Conservation (phyloP, 2,113 vertebrate species). For the Natator depressus region DNA sequence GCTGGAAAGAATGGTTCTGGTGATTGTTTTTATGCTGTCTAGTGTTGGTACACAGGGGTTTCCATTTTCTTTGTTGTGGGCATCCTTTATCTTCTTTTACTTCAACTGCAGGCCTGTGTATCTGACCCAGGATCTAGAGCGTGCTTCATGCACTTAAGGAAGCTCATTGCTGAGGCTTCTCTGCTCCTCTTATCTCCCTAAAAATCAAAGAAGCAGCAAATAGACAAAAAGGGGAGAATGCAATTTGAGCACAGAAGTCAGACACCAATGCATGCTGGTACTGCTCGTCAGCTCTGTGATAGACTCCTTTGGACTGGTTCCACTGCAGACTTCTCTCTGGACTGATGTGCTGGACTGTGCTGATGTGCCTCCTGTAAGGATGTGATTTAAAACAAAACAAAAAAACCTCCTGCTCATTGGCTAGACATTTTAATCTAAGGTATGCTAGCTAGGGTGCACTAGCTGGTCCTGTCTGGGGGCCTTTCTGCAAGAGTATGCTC, state of each 20-base stretch:
- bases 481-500: background rate
- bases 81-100: background rate
- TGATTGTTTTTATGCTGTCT: background rate
- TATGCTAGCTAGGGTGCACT: background rate
- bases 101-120: background rate
- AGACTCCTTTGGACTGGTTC: background rate
- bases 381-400: background rate
- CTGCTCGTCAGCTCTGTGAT: background rate
- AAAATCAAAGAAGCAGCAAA: slow-evolving; percentile 15
- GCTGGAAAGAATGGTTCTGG: background rate
- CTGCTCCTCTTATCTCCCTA: background rate
- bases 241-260: background rate
- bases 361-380: background rate
- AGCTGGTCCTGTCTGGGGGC: background rate
- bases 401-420: background rate
- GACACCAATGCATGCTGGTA: background rate
- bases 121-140: background rate
- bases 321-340: background rate
- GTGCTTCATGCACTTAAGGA: background rate
- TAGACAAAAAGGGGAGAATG: background rate
- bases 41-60: background rate
- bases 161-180: background rate
- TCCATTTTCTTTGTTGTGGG: background rate
- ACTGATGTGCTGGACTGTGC: background rate
- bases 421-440: background rate